These are phyloP conservation scores for Drosophila kepulauana DNA, from an alignment of 1,140 invertebrate genomes.

Conservation along the genomic window DNA sequence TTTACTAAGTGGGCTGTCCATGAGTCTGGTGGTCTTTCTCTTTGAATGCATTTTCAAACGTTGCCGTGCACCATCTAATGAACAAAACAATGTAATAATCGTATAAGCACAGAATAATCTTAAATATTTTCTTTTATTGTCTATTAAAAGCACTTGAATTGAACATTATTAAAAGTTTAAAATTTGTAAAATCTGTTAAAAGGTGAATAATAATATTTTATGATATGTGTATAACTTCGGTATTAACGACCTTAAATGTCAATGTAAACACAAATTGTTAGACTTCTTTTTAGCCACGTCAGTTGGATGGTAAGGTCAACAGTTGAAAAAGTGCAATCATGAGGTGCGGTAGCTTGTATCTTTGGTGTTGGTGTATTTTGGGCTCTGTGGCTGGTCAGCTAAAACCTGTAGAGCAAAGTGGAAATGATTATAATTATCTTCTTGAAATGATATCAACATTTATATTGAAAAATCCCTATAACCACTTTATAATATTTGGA, in stretches of 20 bases:
- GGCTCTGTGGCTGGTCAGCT: background rate
- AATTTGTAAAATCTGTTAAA: no score
- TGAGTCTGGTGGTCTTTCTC: background rate
- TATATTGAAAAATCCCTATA: background rate
- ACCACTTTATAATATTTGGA: background rate
- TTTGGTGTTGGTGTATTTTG: slow-evolving; percentile 10
- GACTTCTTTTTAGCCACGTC: background rate
- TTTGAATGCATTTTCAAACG: background rate
- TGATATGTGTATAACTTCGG: no score
- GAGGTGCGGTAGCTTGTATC: background rate
- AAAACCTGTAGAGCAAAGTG: background rate
- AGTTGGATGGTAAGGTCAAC: background rate
- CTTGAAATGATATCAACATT: background rate
- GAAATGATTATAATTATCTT: background rate
- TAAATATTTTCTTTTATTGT: background rate
- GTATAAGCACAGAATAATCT: background rate
- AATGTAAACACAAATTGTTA: slow-evolving; percentile 9
- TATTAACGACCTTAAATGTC: slow-evolving; percentile 16
- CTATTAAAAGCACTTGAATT: slow-evolving; percentile 18
- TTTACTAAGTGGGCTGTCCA: background rate
- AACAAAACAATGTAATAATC: slow-evolving; percentile 11
- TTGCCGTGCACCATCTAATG: background rate
- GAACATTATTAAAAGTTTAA: no score
- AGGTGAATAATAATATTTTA: no score
- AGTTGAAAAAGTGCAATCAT: slow-evolving; percentile 14